Percentiles rank a stretch among this genome's conserved stretches.
These are phyloP conservation scores for Xerus inauris DNA, from an alignment of 2,113 vertebrate species.

Conservation along the genomic window DNA sequence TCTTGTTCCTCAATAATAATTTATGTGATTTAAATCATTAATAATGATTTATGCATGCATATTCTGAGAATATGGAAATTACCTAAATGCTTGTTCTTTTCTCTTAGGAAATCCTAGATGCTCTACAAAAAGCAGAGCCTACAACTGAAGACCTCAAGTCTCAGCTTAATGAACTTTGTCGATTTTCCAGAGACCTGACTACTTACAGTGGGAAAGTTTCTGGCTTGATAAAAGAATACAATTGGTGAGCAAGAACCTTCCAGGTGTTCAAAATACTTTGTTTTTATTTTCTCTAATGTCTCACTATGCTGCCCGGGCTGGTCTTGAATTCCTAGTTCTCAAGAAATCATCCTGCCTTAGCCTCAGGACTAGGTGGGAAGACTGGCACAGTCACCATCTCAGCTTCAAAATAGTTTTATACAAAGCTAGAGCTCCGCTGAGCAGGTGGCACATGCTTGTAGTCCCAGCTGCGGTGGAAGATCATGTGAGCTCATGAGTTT, in stretches of 20 bases:
- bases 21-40: not conserved
- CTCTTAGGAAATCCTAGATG: conserved; percentile 91
- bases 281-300: not conserved
- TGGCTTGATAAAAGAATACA: conserved; percentile 95
- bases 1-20: not conserved
- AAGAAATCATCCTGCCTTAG: no score
- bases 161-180: conserved; percentile 95
- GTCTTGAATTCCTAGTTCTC: not conserved
- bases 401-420: not conserved
- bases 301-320: not conserved
- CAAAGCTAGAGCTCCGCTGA: not conserved
- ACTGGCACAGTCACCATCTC: not conserved
- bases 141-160: conserved; percentile 94
- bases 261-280: not conserved
- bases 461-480: not conserved
- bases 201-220: conserved; percentile 94
- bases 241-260: conserved; percentile 89
- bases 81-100: not conserved
- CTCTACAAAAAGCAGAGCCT: conserved; percentile 92
- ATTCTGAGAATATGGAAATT: not conserved
- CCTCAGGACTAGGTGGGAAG: not conserved
- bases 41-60: not conserved
- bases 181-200: conserved; percentile 94
- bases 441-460: not conserved
- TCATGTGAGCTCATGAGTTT: not conserved